Percentiles rank a stretch among this genome's conserved stretches.
Evolutionary conservation across 2,888 invertebrate species (phyloP).

Genomic region (Yponomeuta evonymella): DNA sequence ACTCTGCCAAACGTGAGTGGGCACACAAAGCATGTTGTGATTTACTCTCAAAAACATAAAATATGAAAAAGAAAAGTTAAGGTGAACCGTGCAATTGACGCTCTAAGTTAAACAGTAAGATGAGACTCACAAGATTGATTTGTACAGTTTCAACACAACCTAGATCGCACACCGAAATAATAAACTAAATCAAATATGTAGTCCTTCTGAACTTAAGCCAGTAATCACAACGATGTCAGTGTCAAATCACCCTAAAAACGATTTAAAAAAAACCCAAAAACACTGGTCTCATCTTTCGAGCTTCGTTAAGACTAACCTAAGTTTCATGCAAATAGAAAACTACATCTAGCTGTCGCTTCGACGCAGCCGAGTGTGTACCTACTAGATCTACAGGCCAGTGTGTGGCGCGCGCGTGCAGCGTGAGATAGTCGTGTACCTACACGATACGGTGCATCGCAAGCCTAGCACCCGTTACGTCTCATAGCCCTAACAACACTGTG

Average conservation of each 20-base stretch:
- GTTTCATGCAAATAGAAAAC: slow-evolving; percentile 52
- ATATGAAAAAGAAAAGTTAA: slow-evolving; percentile 6
- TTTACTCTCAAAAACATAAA: slow-evolving; percentile 6
- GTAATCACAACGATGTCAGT: background rate
- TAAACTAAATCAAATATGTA: background rate
- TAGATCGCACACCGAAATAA: background rate
- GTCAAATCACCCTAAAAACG: slow-evolving; percentile 14
- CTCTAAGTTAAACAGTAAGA: slow-evolving; percentile 5
- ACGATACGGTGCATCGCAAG: slow-evolving; percentile 30
- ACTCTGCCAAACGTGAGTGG: background rate
- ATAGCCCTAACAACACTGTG: slow-evolving; percentile 24
- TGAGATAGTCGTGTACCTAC: slow-evolving; percentile 28
- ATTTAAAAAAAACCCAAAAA: slow-evolving; percentile 19
- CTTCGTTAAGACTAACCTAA: slow-evolving; percentile 57
- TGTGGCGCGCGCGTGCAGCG: slow-evolving; percentile 38
- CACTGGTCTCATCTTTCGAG: slow-evolving; percentile 37
- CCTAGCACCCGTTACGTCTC: slow-evolving; percentile 35
- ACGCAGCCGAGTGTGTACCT: slow-evolving; percentile 15
- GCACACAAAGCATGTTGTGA: slow-evolving; percentile 1
- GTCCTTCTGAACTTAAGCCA: background rate
- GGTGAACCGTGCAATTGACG: slow-evolving; percentile 6
- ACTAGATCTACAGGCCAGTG: slow-evolving; percentile 41
- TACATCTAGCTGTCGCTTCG: slow-evolving; percentile 31
- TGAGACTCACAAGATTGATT: slow-evolving; percentile 6
- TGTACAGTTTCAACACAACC: background rate